These are phyloP conservation scores for Caenorhabditis doughertyi DNA, from an alignment of 2,888 invertebrate genomes.

Conservation along the genomic window DNA sequence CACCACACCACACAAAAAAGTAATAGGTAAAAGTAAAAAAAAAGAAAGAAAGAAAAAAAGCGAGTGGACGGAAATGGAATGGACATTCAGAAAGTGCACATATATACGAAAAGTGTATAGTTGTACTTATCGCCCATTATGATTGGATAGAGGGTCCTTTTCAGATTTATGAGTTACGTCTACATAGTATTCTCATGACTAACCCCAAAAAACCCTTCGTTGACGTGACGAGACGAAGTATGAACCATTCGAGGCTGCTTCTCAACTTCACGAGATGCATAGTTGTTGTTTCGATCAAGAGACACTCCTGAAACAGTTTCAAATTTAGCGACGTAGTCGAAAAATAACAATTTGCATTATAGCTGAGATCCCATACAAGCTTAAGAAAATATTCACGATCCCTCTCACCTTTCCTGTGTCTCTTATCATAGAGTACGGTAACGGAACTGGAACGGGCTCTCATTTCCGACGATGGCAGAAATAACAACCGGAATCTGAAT, in stretches of 20 bases:
- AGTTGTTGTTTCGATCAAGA: conserved; percentile 70
- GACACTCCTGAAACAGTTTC: conserved; percentile 69
- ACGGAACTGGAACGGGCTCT: conserved; percentile 68
- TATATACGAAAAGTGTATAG: conserved; percentile 58
- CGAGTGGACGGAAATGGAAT: conserved; percentile 55
- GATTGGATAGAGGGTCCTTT: not conserved
- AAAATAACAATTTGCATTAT: no score
- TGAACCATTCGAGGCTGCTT: conserved; percentile 73
- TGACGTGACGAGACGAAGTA: conserved; percentile 74
- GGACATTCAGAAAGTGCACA: conserved; percentile 62
- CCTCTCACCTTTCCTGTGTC: conserved; percentile 46
- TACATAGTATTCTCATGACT: conserved; percentile 4
- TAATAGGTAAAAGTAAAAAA: conserved; percentile 31
- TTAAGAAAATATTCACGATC: not conserved
- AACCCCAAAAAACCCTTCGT: conserved; percentile 76
- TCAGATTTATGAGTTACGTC: not conserved
- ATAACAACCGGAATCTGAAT: not conserved
- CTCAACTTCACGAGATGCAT: conserved; percentile 56
- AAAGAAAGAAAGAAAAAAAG: conserved; percentile 31
- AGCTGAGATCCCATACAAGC: not conserved
- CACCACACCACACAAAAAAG: conserved; percentile 14
- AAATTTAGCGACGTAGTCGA: no score
- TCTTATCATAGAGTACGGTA: conserved; percentile 59
- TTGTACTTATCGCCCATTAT: conserved; percentile 41
- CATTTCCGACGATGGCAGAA: conserved; percentile 1